A percentile compares a stretch with the other conserved stretches of the same genome.
These are phyloP conservation scores for Eremobia ochroleuca DNA, from an alignment of 2,888 invertebrate genomes.

Conservation along the genomic window DNA sequence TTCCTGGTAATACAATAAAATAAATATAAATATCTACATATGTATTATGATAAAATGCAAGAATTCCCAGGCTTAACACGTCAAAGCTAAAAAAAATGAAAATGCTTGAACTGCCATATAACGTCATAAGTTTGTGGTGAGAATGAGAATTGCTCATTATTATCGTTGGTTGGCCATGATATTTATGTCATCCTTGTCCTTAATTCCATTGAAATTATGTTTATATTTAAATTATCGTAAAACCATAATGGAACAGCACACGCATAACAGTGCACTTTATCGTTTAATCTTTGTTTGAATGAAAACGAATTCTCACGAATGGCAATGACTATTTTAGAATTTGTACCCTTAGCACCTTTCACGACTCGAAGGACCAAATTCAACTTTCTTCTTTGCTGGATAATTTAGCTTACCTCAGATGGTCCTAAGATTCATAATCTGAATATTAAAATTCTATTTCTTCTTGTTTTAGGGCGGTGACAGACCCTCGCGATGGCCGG, in stretches of 20 bases:
- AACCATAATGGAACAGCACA: not conserved
- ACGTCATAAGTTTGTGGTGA: not conserved
- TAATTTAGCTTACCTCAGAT: too few species aligned
- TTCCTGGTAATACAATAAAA: too few species aligned
- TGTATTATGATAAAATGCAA: not conserved
- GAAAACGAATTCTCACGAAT: too few species aligned
- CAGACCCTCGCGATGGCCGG: slow-evolving; percentile 99
- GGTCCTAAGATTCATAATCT: not conserved
- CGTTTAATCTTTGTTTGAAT: not conserved
- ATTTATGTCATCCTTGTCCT: slow-evolving; percentile 34
- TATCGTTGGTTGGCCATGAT: slow-evolving; percentile 27
- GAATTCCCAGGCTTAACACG: not conserved
- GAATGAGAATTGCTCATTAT: slow-evolving; percentile 7
- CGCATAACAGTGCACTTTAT: not conserved
- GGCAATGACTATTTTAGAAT: too few species aligned
- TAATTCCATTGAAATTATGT: slow-evolving; percentile 18
- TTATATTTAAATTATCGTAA: slow-evolving; percentile 5
- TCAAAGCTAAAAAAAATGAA: not conserved
- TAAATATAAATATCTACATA: too few species aligned
- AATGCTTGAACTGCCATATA: not conserved
- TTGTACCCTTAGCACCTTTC: too few species aligned
- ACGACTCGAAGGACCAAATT: too few species aligned
- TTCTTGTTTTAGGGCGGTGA: slow-evolving; percentile 96
- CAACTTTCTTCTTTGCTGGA: too few species aligned
- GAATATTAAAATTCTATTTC: slow-evolving; percentile 30